Evolutionary conservation across 2,797 vertebrate genomes (phyloP), one percentile per base, ranked within the genome.

Genomic region (Menidia menidia): DNA sequence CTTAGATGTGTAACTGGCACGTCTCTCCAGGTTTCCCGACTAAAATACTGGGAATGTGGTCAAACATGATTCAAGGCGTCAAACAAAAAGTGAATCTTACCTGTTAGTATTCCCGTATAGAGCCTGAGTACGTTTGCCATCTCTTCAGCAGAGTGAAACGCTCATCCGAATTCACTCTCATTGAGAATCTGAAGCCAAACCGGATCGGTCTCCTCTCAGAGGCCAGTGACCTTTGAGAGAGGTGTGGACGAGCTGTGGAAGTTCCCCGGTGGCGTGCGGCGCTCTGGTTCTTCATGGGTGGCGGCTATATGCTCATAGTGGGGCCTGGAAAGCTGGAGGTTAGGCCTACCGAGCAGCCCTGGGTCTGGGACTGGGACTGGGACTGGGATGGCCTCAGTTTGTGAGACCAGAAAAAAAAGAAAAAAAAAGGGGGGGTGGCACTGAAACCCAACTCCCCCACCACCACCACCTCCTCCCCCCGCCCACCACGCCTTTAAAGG

Each of bases 401-500:
- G 68, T 75, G 71, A 66, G 71, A 65, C 71, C 33, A 71, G 63
- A 74, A 67, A 84, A 25, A 25, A 25, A 25, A 25, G 2, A 25
- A 25, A 25, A 25, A 25, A 25, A 25, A 25, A 25, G 57, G 39
- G 74, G 77, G 79, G 86, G 50, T 71, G 84, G 75, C 56, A 80
- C 81, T 87, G 91, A 89, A 93, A 92, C 78, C 58, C 54, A 77
- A 87, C 66, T 61, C 84, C 60, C 44, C 70, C 25, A 25, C 25
- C 25, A 25, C 25, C 25, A 25, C 25, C 25, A 1, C 60, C 54
- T 19, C 68, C 32, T 31, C 60, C 75, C 67, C 66, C 84, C 87
- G 48, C 88, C 89, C 88, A 87, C 89, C 88, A 87, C 68, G 72
- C 73, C 84, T 83, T 87, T 88, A 83, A 91, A 89, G 83, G 87